Evolutionary conservation across 1,140 invertebrate genomes (phyloP), one percentile per base, ranked within the genome.

Genomic region (Lysiphlebus fabarum): DNA sequence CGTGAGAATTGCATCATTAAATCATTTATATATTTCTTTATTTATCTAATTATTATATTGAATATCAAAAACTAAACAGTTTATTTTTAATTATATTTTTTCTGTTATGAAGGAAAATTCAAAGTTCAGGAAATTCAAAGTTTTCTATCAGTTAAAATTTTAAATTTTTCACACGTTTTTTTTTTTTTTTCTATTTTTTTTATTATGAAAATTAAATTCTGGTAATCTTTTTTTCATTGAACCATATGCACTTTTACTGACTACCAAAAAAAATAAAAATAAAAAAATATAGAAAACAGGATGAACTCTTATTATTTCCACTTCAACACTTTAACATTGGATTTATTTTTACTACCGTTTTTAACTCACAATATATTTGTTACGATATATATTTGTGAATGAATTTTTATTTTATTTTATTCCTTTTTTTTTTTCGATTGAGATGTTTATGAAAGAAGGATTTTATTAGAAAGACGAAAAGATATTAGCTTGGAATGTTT

Each of bases 281-380:
- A 17, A 17, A 17, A 17, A 17, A n/a, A n/a, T n/a, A n/a, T n/a
- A n/a, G 69, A 69, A 70, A 58, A 69, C 68, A 58, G 63, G 61
- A 67, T 65, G 48, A 71, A 47, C 64, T 60, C 14, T 33, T 26
- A 59, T 72, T 68, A 59, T 53, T 61, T 54, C 61, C 61, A 65
- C 68, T 56, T 63, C 63, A 57, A 67, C 65, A 65, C 64, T 71
- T 64, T 62, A 36, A n/a, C 43, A 26, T 12, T 5, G 37, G 44
- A 53, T 37, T 43, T 59, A 36, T 56, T 44, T 55, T 44, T 44
- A 53, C 26, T 58, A 48, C 43, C 44, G 44, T 48, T 33, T 45
- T 36, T 11, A 6, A 50, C 38, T 34, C 48, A 38, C n/a, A 12
- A 9, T 12, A n/a, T 51, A 26, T 26, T 26, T 26, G 17, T 26